Evolutionary conservation across 2,888 invertebrate species (phyloP), one percentile per base, ranked within the genome.

Genomic region (Limnephilus marmoratus): DNA sequence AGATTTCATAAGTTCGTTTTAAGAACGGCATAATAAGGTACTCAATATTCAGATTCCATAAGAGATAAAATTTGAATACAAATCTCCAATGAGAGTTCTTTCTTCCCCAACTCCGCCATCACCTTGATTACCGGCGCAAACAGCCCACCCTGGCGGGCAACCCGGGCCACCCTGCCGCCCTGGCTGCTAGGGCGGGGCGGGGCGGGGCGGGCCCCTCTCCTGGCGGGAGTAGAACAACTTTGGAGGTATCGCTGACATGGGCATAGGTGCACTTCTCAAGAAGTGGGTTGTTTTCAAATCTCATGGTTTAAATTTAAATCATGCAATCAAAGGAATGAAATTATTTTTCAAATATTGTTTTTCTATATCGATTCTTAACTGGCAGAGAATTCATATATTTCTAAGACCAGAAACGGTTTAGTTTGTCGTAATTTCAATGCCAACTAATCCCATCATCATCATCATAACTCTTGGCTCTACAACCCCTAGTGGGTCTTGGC

Each of bases 41-140:
- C 91, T 91, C 91, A 91, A 90, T 91, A 91, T 91, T 91, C 91
- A 91, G 91, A 91, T 91, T 91, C 89, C 89, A 90, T 89, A 90
- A 82, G 41, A 91, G 91, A 91, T 91, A 91, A 91, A 91, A 91
- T 89, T 90, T 90, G 87, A 91, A 91, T 91, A 91, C 83, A 89
- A 91, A 91, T 91, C 89, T 85, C 68, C 88, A 89, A 91, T 91
- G 91, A 91, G 91, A 89, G 68, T 88, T 81, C 87, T 91, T 85
- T 88, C 80, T 85, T 91, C 89, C 91, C 89, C 83, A 31, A 24
- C 87, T 80, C 85, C 87, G 80, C 87, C 53, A 89, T 89, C 91
- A 91, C 89, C 89, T 91, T 91, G 86, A 91, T 91, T 91, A 45
- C 89, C 91, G 18, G 88, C 68, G 34, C 68, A 89, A 80, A 37